These are phyloP conservation scores for Gopherus flavomarginatus DNA, from an alignment of 2,113 vertebrate genomes.

Conservation along the genomic window DNA sequence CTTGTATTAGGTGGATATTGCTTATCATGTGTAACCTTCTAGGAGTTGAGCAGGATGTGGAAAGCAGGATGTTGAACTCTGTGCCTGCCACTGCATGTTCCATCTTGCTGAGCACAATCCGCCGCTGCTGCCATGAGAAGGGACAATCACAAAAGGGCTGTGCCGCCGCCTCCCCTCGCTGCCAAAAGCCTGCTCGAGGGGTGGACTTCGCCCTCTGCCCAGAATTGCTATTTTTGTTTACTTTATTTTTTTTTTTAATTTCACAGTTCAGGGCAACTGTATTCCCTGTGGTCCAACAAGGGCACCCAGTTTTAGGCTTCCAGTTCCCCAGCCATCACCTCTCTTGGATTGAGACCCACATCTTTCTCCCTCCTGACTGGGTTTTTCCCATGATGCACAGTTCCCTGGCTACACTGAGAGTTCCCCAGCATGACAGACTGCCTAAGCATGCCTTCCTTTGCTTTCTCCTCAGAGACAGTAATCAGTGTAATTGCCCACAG, in stretches of 20 bases:
- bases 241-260: not conserved
- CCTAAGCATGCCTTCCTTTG: not conserved
- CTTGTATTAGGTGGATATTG: too few species aligned
- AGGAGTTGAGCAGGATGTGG: slow-evolving; percentile 86
- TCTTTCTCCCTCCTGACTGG: not conserved
- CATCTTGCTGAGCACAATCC: slow-evolving; percentile 81
- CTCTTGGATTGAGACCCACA: too few species aligned
- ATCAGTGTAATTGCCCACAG: not conserved
- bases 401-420: not conserved
- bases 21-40: slow-evolving; percentile 83
- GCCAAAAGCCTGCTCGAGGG: not conserved
- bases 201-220: not conserved
- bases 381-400: not conserved
- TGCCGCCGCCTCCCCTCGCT: slow-evolving; percentile 20
- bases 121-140: slow-evolving; percentile 6
- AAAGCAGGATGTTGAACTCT: slow-evolving; percentile 91
- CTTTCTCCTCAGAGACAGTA: not conserved
- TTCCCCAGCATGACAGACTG: not conserved
- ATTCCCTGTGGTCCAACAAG: too few species aligned
- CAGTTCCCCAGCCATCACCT: too few species aligned
- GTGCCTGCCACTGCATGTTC: slow-evolving; percentile 83
- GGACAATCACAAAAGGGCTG: slow-evolving; percentile 47
- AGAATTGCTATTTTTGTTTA: not conserved
- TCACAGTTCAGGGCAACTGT: too few species aligned
- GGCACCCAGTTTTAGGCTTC: too few species aligned